Base-by-base conservation (phyloP, 2,797 vertebrate genomes). In the Paramormyrops hopkinsi region DNA sequence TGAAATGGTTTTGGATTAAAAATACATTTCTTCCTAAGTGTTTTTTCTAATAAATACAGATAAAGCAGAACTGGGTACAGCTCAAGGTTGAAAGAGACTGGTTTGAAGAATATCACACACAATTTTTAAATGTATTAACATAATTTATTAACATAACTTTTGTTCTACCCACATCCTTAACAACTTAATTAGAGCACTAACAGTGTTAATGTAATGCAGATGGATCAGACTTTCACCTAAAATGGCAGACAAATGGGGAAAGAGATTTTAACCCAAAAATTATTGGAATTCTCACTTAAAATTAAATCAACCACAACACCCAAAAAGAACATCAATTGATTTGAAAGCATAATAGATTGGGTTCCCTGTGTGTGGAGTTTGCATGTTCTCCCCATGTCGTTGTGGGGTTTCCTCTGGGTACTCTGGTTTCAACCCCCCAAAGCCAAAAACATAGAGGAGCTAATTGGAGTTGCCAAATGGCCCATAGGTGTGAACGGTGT, bases 31-130 rank as follows among this genome's bases (percentile, higher is more conserved):
- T 79, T 79, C 37, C 33, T 79, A 79, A 44, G 33, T 44, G 17
- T 44, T 79, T 79, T 79, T n/a, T 4, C 73, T 79, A 44, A 79
- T 79, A 79, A 79, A 79, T 79, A 79, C 19, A n/a, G 73, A 79
- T 79, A 44, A 44, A 44, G 17, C 17, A 46, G 73, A 79, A 19
- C 17, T 79, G 14, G 37, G 2, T 17, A 41, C 17, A 44, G 37
- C 73, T 79, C 33, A 79, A 79, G 73, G 41, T 44, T 79, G 37
- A n/a, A n/a, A 44, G 73, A 79, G 73, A 19, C 73, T 41, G 73
- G 17, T 79, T 41, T 79, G 33, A 41, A 79, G 17, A 79, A 79
- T 79, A 44, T n/a, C 5, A 79, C 73, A 79, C 37, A 44, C 37
- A 7, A 19, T 79, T 41, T 7, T 79, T 79, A 79, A 79, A 79